Base-by-base conservation (phyloP, 2,888 invertebrate genomes). In the Gymnosoma rotundatum region DNA sequence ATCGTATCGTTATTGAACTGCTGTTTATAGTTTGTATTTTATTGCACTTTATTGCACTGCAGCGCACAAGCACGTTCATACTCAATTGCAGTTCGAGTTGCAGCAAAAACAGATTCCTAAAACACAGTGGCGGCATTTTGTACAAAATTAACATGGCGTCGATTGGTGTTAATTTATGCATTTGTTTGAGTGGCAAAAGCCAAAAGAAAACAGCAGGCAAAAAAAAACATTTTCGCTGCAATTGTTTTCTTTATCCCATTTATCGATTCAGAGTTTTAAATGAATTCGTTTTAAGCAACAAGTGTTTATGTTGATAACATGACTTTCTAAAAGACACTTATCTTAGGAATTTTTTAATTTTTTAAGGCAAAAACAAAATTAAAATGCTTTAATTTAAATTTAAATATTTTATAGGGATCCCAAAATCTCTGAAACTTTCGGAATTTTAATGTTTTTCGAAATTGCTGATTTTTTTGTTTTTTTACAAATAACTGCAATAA, bases 111-210 rank as follows among this genome's bases (percentile, higher is more conserved):
- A 64, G 52, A 86, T 86, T 86, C 86, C 86, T 83, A 69, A 78
- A 80, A 73, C 32, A 78, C 78, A 69, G 80, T 78, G 83, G 80
- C 75, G 70, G 79, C 79, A 60, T 78, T 76, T 80, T 66, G 72
- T 86, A 72, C 21, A 60, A 83, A 75, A 83, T 74, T 78, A 70
- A 74, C 69, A 66, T 80, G 83, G 81, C 85, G 63, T 85, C 81
- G 78, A 78, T 87, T 89, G 88, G 87, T 85, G 87, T 89, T 90
- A 90, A 90, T 90, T 90, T 90, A 90, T 90, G 89, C 90, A 85
- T 82, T 73, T 82, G 76, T 70, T 83, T 78, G 80, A 63, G 74
- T 75, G 69, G 80, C 80, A 81, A 81, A 80, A 80, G 73, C 66
- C 67, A 78, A 73, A 21, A 61, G 52, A 61, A 52, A 73, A 74